Evolutionary conservation across 2,888 invertebrate species (phyloP).

Genomic region (Aspidiotus destructor): DNA sequence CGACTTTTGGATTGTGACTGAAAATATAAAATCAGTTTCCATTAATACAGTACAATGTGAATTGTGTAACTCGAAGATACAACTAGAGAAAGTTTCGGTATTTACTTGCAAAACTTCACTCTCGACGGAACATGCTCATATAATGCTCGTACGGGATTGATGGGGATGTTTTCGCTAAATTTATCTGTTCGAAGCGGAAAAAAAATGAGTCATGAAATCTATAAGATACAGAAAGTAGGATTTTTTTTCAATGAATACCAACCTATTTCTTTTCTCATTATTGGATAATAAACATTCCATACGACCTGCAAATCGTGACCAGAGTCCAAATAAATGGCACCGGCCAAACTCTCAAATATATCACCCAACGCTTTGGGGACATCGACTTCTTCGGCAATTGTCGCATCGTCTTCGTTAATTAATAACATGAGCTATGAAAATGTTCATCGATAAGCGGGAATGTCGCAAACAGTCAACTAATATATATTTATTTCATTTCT

Average conservation of each 20-base stretch:
- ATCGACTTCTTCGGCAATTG: slow-evolving; percentile 67
- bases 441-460: not conserved
- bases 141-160: slow-evolving; percentile 78
- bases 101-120: slow-evolving; percentile 58
- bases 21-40: not conserved
- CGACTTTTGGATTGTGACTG: slow-evolving; percentile 15
- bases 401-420: slow-evolving; percentile 55
- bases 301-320: slow-evolving; percentile 59
- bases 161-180: slow-evolving; percentile 74
- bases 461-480: slow-evolving; percentile 5
- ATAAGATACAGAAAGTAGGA: slow-evolving; percentile 12
- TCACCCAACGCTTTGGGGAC: slow-evolving; percentile 89
- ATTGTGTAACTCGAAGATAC: not conserved
- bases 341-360: slow-evolving; percentile 82
- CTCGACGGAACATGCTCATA: slow-evolving; percentile 66
- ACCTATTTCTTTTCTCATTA: slow-evolving; percentile 79
- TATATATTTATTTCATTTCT: not conserved
- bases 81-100: slow-evolving; percentile 1
- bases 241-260: slow-evolving; percentile 36
- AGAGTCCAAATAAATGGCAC: slow-evolving; percentile 81
- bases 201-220: not conserved
- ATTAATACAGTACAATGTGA: not conserved
- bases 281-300: slow-evolving; percentile 67
- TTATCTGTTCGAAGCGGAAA: slow-evolving; percentile 46
- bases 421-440: slow-evolving; percentile 46